Conservation (phyloP, 1,140 invertebrate genomes). For the Adoxophyes honmai region DNA sequence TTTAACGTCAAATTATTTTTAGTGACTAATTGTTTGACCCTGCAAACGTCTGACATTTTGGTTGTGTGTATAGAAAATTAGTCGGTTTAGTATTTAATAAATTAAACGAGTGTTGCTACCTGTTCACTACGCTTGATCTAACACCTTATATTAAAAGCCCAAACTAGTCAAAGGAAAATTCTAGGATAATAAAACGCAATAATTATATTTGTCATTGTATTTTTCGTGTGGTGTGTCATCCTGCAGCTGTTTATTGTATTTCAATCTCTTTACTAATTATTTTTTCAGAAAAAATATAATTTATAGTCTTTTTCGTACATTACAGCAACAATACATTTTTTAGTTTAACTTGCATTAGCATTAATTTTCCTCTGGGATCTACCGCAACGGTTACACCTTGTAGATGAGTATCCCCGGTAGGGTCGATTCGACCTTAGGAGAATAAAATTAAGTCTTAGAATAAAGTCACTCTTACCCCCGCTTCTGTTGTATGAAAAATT, state of each 20-base stretch:
- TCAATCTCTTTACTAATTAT: no score
- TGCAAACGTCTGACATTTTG: conserved; percentile 34
- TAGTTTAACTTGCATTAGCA: no score
- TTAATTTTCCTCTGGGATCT: no score
- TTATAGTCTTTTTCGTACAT: no score
- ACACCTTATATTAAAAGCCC: not conserved
- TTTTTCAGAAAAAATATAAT: no score
- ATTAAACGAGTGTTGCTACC: not conserved
- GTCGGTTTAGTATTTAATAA: conserved; percentile 23
- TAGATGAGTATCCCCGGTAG: no score
- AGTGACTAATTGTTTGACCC: conserved; percentile 23
- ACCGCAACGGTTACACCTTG: no score
- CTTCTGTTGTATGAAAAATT: no score
- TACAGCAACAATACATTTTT: no score
- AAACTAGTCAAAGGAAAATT: not conserved
- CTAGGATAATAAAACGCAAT: not conserved
- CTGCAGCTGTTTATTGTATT: not conserved
- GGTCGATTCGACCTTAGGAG: no score
- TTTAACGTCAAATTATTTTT: conserved; percentile 42
- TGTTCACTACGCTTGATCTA: not conserved
- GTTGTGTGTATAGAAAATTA: conserved; percentile 37
- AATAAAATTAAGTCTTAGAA: no score
- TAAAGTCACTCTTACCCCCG: no score
- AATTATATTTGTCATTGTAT: not conserved
- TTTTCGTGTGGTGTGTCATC: not conserved